Evolutionary conservation across 2,797 vertebrate genomes (phyloP), one percentile per base, ranked within the genome.

Genomic region (Amblyopsis hoosieri): DNA sequence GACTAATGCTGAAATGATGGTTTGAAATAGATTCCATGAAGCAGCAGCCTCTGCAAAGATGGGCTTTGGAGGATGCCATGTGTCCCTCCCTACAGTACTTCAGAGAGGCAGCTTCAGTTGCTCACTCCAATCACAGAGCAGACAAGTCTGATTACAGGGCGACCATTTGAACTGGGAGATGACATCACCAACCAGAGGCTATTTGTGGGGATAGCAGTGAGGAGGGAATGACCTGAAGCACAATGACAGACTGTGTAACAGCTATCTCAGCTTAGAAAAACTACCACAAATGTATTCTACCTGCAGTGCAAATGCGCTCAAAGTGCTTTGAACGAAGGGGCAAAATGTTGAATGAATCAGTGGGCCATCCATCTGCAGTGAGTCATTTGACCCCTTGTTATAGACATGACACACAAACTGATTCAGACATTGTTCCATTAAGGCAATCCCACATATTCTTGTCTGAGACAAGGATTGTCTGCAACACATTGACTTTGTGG

Each of bases 121-220:
- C 78, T 74, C 66, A 46, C 77, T 80, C 66, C 83, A 72, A 85
- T 86, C 86, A 83, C 82, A 82, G 75, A 60, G 80, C 74, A 75
- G 70, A 69, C 60, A 7, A 17, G 51, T 56, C 72, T 88, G 82
- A 92, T 91, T 90, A 89, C 62, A 90, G 87, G 84, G 81, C 78
- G 76, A 76, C 66, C 72, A 65, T 61, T 81, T 70, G 55, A 66
- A 76, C 67, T 78, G 71, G 69, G 72, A 58, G 76, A 85, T 90
- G 89, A 89, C 84, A 90, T 90, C 87, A 88, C 72, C 71, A 42
- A 66, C 71, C 73, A 83, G 67, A 81, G 78, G 81, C 56, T 77
- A 69, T 87, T 84, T 83, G 10, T 2, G 1, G 74, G 68, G 72
- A 71, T 17, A 54, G 74, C 71, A 80, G 78, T 51, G 74, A 81